Base-by-base conservation (phyloP, 2,797 vertebrate species). In the Melanotaenia nigrans region DNA sequence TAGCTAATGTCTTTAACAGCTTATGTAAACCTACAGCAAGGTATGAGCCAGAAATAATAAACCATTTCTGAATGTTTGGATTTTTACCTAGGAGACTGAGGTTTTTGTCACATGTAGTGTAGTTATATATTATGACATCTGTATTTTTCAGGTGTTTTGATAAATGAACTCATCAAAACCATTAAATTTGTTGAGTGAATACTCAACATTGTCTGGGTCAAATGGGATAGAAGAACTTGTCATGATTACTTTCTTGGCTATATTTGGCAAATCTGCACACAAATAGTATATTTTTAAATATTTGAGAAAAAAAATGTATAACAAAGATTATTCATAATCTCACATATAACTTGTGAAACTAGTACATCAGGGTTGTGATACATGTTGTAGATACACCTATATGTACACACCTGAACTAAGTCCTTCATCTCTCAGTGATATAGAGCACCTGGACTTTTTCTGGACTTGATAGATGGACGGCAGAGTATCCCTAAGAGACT, bases 361-460 rank as follows among this genome's bases (percentile, higher is more conserved):
- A 28, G 32, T 33, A 36, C 25, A 49, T 32, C 16, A 14, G 13
- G 38, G 38, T 57, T 24, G 11, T 0, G 14, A 36, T 65, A 36
- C 49, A 47, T 18, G 25, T 57, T 55, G 32, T 45, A 68, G 36
- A 63, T 56, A 64, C 38, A 74, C 64, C 63, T 18, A 65, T 24
- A 42, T 42, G 71, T 65, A 72, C 51, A 73, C 36, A 77, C 51
- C 68, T 84, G 74, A 84, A 58, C 71, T 51, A 75, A 75, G 77
- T 78, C 69, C 86, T 88, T 86, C 73, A 87, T 90, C 88, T 79
- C 79, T 72, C 64, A 25, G 71, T 25, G 73, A 84, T 90, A 84
- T 72, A 88, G 85, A 92, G 79, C 79, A 80, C 80, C 76, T 89
- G 79, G 78, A 91, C 78, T 89, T 90, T 90, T 91, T 85, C 82